Percentiles rank a stretch among this genome's conserved stretches.
These are phyloP conservation scores for Brotogeris chrysoptera DNA, from an alignment of 2,797 vertebrate species.

Conservation along the genomic window DNA sequence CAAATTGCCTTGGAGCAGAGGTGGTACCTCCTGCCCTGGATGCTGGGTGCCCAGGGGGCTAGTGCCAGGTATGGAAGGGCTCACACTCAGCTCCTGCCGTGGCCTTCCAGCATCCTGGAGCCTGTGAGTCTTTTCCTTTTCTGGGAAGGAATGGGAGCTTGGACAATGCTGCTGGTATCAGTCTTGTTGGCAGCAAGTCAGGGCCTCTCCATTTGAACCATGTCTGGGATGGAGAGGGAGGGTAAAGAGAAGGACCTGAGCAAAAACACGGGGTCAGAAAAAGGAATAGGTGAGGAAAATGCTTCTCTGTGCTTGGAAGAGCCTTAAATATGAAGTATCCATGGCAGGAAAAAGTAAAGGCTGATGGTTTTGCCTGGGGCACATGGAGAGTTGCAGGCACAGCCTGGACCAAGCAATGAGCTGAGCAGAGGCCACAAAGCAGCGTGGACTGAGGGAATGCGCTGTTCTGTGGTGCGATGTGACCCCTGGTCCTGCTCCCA, in stretches of 20 bases:
- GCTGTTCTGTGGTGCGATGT: too few relatives aligned
- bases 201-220: accelerated
- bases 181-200: accelerated
- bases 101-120: neutral
- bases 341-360: neutral
- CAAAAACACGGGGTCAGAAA: neutral
- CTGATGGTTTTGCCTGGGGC: neutral
- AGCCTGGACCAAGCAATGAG: neutral
- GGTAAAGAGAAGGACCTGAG: neutral
- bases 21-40: neutral
- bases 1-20: neutral
- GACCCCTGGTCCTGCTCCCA: neutral
- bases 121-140: neutral
- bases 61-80: accelerated
- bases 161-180: neutral
- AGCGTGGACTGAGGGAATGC: accelerated
- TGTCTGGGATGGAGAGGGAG: neutral
- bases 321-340: neutral
- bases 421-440: neutral
- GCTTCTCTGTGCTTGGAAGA: neutral
- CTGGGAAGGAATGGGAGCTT: neutral
- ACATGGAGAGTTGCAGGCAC: accelerated
- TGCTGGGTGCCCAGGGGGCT: neutral
- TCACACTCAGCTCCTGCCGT: accelerated
- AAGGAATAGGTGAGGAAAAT: neutral